Base-by-base conservation (phyloP, 2,797 vertebrate species). In the Sorex maritimensis region DNA sequence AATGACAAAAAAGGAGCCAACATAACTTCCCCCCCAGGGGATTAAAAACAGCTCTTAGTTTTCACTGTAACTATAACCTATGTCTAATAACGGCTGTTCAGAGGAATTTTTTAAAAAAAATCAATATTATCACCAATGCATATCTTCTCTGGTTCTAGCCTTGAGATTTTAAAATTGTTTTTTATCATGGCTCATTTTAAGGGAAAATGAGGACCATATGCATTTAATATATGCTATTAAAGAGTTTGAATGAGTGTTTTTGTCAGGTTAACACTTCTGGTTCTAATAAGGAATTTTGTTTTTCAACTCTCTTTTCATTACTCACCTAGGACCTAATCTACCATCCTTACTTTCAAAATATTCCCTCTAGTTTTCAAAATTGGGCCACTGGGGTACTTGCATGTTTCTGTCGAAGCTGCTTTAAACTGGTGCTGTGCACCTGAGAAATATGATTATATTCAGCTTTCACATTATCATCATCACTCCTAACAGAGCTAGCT, bases 271-370 rank as follows among this genome's bases (percentile, higher is more conserved):
- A 92, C 89, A 94, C 81, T 96, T 58, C 86, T 74, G 6, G 81
- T 96, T 97, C 89, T 95, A 96, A 88, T 97, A 96, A 95, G 46
- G 86, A 90, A 77, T 94, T 95, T 75, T 91, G 82, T 93, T 97
- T 97, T 80, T 38, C 71, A 49, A 41, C 63, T 74, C 23, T 14
- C 65, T 93, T 94, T 94, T 96, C 81, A 72, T 92, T 97, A 75
- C 80, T 96, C 90, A 83, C 88, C 61, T 90, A 90, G 80, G 82
- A 93, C 69, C 52, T 90, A 67, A 90, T 84, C 52, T 92, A 84
- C 75, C 52, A 88, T 67, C 52, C 87, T 81, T 38, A 91, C 41
- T 38, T 15, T 44, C 30, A 69, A 81, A 92, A 93, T 79, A 92
- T 74, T 58, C 67, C 80, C 78, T 55, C 30, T 30, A 34, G 49